Base-by-base conservation (phyloP, 2,113 vertebrate species). In the Barbus barbus region DNA sequence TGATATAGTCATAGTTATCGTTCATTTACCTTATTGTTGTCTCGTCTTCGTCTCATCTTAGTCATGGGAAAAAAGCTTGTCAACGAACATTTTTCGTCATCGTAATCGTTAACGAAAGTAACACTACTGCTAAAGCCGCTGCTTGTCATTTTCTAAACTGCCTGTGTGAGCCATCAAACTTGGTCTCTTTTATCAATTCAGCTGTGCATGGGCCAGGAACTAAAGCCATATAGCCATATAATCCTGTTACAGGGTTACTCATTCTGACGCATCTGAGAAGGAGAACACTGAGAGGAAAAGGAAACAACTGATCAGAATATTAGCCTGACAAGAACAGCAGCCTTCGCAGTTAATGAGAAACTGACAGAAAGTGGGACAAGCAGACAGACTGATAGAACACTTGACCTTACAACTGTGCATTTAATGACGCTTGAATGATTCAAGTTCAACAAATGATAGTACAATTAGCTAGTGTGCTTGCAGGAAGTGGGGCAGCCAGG, bases 381-480 rank as follows among this genome's bases (percentile, higher is more conserved):
- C 18, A 69, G 65, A 44, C 33, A 51, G 28, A 48, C 3, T 71
- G 33, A 14, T 3, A 44, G 18, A 69, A 6, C 8, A 26, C 14
- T 78, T 81, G 44, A 69, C 78, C 38, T 63, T 24, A 44, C n/a
- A 60, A 22, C 44, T 78, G 60, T 33, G 12, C 18, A 36, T 80
- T 80, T 8, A 67, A 13, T 63, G 44, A 12, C 0, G 8, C 3
- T 44, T 26, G 44, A 46, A 65, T 46, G 3, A 56, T n/a, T 71
- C 13, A 71, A 36, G 18, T 33, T 48, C 6, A 26, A 51, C 18
- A 44, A n/a, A 13, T 14, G 22, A 63, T 58, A 9, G 36, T 12
- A 24, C 13, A 31, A 38, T 74, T 44, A 18, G 33, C 67, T 83
- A 26, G 8, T 51, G 20, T 73, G 31, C 12, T 31, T 28, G n/a